A percentile compares a stretch with the other conserved stretches of the same genome.
Evolutionary conservation across 64 coral and sea anemone genomes (phyloP).

Genomic region (Montipora foliosa): DNA sequence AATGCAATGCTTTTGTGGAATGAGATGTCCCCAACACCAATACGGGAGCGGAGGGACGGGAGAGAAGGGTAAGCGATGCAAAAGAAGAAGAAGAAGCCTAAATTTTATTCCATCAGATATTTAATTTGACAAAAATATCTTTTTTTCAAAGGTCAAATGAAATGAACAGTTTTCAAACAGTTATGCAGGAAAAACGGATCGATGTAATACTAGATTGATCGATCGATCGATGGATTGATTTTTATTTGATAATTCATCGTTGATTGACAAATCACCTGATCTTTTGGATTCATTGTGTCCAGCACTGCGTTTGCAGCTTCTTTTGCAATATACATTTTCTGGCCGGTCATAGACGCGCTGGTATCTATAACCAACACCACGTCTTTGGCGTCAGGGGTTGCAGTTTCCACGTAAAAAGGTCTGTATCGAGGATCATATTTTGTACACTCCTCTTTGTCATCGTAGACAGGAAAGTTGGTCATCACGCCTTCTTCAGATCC

Average conservation of each 20-base stretch:
- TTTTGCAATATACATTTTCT: slow-evolving; percentile 37
- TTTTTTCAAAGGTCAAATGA: too few relatives aligned
- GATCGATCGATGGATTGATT: not conserved
- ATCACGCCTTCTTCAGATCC: slow-evolving; percentile 54
- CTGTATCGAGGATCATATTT: slow-evolving; percentile 66
- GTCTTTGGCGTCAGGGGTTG: slow-evolving; percentile 59
- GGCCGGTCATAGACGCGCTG: slow-evolving; percentile 56
- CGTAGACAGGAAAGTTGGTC: slow-evolving; percentile 38
- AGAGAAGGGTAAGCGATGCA: too few relatives aligned
- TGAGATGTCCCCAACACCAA: too few relatives aligned
- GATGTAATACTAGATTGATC: not conserved
- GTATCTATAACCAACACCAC: slow-evolving; percentile 74
- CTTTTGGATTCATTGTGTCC: slow-evolving; percentile 67
- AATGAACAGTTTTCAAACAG: too few relatives aligned
- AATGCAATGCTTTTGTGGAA: too few relatives aligned
- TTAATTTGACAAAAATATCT: too few relatives aligned
- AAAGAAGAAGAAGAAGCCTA: too few relatives aligned
- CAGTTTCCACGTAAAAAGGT: slow-evolving; percentile 76
- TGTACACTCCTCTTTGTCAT: slow-evolving; percentile 4
- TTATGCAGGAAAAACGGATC: too few relatives aligned
- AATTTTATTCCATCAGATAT: too few relatives aligned
- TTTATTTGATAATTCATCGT: too few relatives aligned
- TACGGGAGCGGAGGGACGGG: too few relatives aligned
- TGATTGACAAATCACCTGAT: slow-evolving; percentile 40
- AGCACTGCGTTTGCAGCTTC: slow-evolving; percentile 76